Evolutionary conservation across 1,140 invertebrate genomes (phyloP).

Genomic region (Bicyclus anynana): DNA sequence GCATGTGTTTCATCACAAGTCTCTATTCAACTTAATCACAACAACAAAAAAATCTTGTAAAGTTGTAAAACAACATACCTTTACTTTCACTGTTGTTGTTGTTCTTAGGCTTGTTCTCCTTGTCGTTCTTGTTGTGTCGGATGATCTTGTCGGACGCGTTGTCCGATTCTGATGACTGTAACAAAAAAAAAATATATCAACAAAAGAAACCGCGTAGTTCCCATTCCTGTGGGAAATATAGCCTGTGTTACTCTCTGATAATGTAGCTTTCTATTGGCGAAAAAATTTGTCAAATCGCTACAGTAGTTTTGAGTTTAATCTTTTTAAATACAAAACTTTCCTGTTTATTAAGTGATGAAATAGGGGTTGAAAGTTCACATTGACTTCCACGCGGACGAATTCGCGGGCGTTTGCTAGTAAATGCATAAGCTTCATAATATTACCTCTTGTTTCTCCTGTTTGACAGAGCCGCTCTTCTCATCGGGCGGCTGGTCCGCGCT

Average conservation of each 20-base stretch:
- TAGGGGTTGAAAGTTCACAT: no score
- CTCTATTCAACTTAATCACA: background rate
- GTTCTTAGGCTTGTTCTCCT: constrained; percentile 66
- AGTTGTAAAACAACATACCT: constrained; percentile 37
- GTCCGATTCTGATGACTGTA: constrained; percentile 69
- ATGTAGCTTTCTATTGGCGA: no score
- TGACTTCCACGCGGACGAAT: no score
- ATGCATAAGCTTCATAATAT: no score
- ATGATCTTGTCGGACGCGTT: constrained; percentile 63
- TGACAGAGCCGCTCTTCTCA: constrained; percentile 43
- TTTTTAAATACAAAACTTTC: no score
- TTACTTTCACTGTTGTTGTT: constrained; percentile 66
- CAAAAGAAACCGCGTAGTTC: no score
- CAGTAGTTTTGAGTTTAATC: no score
- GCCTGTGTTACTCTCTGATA: no score
- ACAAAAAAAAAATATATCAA: constrained; percentile 14
- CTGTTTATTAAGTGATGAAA: no score
- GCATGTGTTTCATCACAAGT: constrained; percentile 29
- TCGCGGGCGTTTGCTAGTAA: no score
- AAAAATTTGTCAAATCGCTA: no score
- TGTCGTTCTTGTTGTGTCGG: constrained; percentile 66
- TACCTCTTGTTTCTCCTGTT: constrained; percentile 66
- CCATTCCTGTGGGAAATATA: no score
- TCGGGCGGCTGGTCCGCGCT: constrained; percentile 32
- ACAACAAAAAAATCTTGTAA: background rate